Conservation (phyloP, 2,113 vertebrate species). For the Butorides virescens region DNA sequence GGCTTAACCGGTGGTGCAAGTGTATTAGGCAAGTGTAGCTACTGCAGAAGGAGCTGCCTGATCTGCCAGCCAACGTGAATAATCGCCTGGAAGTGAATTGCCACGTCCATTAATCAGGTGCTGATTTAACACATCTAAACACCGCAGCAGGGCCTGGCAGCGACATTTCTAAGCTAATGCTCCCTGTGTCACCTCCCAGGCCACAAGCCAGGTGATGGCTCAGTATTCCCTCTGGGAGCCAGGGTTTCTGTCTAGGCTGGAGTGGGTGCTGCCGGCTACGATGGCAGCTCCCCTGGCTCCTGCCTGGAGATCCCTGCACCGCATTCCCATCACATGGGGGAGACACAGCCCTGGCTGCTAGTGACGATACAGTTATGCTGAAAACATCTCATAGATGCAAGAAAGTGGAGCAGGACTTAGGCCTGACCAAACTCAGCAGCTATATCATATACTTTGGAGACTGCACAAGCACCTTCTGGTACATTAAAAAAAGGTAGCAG, state of each 20-base stretch:
- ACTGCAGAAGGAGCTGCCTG: not conserved
- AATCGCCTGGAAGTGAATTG: not conserved
- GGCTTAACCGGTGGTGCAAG: not conserved
- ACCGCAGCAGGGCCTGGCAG: not conserved
- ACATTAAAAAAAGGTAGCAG: not conserved
- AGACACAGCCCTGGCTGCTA: not conserved
- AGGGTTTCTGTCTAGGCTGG: not conserved
- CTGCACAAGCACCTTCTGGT: not conserved
- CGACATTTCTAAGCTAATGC: not conserved
- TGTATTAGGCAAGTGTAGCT: not conserved
- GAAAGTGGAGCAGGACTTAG: not conserved
- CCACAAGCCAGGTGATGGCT: not conserved
- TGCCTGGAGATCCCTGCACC: not conserved
- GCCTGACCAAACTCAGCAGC: not conserved
- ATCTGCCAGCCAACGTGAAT: not conserved
- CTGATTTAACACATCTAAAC: not conserved
- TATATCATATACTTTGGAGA: not conserved
- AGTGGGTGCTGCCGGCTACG: not conserved
- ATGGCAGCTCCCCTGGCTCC: not conserved
- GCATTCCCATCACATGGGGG: not conserved
- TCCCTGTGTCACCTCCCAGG: not conserved
- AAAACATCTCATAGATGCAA: not conserved
- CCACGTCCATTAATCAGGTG: not conserved
- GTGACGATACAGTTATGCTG: not conserved
- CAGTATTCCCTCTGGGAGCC: not conserved